Percentiles rank a stretch among this genome's conserved stretches.
These are phyloP conservation scores for Drosophila seclusa DNA, from an alignment of 2,888 invertebrate genomes.

Conservation along the genomic window DNA sequence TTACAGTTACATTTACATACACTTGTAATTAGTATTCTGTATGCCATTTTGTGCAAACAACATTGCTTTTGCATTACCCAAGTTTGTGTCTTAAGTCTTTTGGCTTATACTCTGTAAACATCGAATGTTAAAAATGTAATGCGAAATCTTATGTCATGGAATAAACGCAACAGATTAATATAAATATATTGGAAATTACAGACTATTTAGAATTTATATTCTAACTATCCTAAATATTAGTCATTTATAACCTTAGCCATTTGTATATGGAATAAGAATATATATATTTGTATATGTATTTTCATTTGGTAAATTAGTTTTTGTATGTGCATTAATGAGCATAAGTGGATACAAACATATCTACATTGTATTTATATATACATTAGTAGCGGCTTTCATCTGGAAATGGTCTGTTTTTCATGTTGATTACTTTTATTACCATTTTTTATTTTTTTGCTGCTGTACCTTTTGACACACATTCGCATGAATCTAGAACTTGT, in stretches of 20 bases:
- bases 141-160: not conserved
- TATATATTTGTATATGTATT: not conserved
- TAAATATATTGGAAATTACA: not conserved
- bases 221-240: not conserved
- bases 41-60: slow-evolving; percentile 1
- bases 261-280: not conserved
- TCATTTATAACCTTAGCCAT: not conserved
- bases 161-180: not conserved
- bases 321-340: not conserved
- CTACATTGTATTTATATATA: not conserved
- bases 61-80: slow-evolving; percentile 20
- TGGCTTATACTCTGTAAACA: slow-evolving; percentile 40
- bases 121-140: not conserved
- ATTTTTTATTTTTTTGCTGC: slow-evolving; percentile 5
- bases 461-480: slow-evolving; percentile 16
- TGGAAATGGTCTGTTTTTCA: slow-evolving; percentile 6
- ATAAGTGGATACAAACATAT: not conserved
- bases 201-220: not conserved
- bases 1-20: slow-evolving; percentile 24
- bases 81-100: slow-evolving; percentile 73
- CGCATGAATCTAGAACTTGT: slow-evolving; percentile 14
- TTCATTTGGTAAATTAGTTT: not conserved
- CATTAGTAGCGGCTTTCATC: not conserved
- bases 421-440: slow-evolving; percentile 10
- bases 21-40: slow-evolving; percentile 44